Percentiles rank a stretch among this genome's conserved stretches.
Conservation (phyloP, 1,140 invertebrate genomes). For the Drosophila pseudoananassae region DNA sequence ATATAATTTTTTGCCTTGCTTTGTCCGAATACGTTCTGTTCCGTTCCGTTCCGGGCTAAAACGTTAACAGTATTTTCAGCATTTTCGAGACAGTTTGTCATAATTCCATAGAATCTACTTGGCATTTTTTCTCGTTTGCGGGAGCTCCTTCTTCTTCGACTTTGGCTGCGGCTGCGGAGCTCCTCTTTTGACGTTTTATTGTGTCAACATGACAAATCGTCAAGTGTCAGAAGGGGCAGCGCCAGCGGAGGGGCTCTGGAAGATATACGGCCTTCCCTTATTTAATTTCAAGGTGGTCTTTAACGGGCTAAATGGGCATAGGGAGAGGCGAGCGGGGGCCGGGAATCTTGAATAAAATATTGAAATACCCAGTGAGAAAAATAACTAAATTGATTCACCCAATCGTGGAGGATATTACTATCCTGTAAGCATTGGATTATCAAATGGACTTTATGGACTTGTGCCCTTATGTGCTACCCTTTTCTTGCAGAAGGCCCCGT, state of each 20-base stretch:
- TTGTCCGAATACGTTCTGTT: slow-evolving; percentile 41
- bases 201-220: slow-evolving; percentile 81
- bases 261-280: slow-evolving; percentile 44
- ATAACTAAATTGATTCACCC: too few relatives aligned
- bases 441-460: not conserved
- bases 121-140: slow-evolving; percentile 30
- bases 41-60: slow-evolving; percentile 43
- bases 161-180: slow-evolving; percentile 9
- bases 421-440: not conserved
- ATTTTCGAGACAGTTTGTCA: slow-evolving; percentile 82
- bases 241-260: not conserved
- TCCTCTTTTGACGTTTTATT: slow-evolving; percentile 65
- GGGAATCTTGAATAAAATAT: not conserved
- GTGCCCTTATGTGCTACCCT: not conserved
- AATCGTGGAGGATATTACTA: not conserved
- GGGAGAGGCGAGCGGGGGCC: not conserved
- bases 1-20: slow-evolving; percentile 42
- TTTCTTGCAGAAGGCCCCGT: not conserved
- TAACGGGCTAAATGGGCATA: slow-evolving; percentile 57
- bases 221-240: slow-evolving; percentile 54
- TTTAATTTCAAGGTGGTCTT: slow-evolving; percentile 66
- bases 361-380: not conserved
- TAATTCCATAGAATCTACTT: slow-evolving; percentile 76
- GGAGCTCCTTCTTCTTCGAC: slow-evolving; percentile 11
- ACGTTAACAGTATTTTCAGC: slow-evolving; percentile 80